A percentile compares a stretch with the other conserved stretches of the same genome.
These are phyloP conservation scores for Lasioglossum malachurum DNA, from an alignment of 2,888 invertebrate species.

Conservation along the genomic window DNA sequence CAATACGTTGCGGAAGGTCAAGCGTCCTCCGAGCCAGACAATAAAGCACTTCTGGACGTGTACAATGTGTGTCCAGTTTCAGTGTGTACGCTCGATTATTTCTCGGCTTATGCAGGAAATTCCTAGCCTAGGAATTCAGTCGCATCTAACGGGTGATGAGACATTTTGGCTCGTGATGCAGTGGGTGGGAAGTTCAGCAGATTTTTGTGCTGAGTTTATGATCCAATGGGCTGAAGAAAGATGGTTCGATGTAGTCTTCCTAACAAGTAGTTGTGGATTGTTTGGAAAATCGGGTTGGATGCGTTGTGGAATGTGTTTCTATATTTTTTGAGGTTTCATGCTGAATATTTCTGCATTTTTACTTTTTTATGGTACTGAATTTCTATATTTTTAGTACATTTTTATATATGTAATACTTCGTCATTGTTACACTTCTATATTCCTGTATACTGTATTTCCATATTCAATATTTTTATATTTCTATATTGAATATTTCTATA, in stretches of 20 bases:
- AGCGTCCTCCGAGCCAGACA: conserved; percentile 83
- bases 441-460: neutral
- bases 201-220: neutral
- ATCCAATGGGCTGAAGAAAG: neutral
- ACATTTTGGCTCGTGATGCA: neutral
- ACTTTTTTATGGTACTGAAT: neutral
- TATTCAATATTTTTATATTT: too few species aligned
- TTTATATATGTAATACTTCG: neutral
- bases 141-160: neutral
- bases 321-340: neutral
- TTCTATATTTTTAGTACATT: neutral
- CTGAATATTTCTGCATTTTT: neutral
- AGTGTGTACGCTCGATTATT: conserved; percentile 42
- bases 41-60: conserved; percentile 78
- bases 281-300: neutral
- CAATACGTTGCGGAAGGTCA: conserved; percentile 83
- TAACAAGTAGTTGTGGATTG: neutral
- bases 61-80: conserved; percentile 41
- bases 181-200: neutral
- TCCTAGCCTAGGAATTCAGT: conserved; percentile 8
- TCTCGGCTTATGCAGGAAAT: conserved; percentile 27
- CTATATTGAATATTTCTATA: too few species aligned
- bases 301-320: neutral
- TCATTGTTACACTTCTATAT: neutral
- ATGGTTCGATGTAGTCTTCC: neutral